Conservation (phyloP, 2,888 invertebrate genomes). For the Polydrusus tereticollis region DNA sequence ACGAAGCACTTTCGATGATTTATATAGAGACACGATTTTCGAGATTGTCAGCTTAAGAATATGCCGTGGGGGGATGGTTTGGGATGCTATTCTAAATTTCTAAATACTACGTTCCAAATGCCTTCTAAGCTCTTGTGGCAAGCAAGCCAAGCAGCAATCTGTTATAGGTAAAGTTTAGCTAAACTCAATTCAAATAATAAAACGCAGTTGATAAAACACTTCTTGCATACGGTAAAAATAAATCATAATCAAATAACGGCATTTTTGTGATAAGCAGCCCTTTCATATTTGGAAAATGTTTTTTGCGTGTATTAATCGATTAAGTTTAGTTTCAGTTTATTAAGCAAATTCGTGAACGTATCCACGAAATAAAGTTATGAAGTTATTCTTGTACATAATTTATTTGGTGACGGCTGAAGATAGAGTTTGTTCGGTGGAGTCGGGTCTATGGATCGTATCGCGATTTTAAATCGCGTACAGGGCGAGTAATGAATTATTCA, state of each 20-base stretch:
- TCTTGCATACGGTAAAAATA: no score
- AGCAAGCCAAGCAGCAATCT: no score
- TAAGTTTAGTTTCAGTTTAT: no score
- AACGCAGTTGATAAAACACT: no score
- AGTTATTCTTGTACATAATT: constrained; percentile 37
- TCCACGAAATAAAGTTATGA: background rate
- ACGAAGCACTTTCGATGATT: constrained; percentile 32
- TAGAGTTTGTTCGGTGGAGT: constrained; percentile 27
- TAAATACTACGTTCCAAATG: background rate
- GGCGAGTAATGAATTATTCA: constrained; percentile 32
- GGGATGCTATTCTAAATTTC: background rate
- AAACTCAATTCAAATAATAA: no score
- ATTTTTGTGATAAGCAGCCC: no score
- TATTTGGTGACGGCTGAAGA: constrained; percentile 22
- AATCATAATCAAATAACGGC: no score
- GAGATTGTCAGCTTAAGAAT: constrained; percentile 24
- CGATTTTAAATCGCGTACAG: constrained; percentile 24
- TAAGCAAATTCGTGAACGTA: constrained; percentile 5
- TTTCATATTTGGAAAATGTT: no score
- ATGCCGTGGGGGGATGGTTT: constrained; percentile 5
- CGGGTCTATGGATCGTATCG: constrained; percentile 26
- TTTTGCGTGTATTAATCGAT: no score
- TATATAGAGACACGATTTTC: constrained; percentile 24
- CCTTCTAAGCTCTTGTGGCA: background rate
- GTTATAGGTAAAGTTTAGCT: no score